A percentile compares a stretch with the other conserved stretches of the same genome.
These are phyloP conservation scores for Brevimyrus niger DNA, from an alignment of 2,113 vertebrate genomes.

Conservation along the genomic window DNA sequence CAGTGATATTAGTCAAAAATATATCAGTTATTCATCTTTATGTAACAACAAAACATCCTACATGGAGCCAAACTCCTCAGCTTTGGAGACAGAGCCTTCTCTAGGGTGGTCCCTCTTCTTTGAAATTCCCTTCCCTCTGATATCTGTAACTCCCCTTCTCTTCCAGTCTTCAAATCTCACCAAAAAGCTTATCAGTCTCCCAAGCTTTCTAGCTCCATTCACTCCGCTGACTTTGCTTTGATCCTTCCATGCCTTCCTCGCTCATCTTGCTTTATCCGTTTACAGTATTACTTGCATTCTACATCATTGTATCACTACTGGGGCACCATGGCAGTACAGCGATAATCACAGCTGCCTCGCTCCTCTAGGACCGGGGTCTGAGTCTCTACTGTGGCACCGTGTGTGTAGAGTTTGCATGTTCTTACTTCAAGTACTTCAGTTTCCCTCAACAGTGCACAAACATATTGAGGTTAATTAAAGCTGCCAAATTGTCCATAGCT, in stretches of 20 bases:
- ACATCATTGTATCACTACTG: neutral
- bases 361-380: neutral
- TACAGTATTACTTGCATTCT: neutral
- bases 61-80: neutral
- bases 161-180: neutral
- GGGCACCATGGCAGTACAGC: neutral
- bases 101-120: neutral
- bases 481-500: neutral
- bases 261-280: neutral
- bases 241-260: neutral
- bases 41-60: neutral
- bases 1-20: neutral
- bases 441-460: neutral
- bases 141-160: neutral
- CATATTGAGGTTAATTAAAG: neutral
- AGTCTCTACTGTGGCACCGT: neutral
- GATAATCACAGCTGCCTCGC: neutral
- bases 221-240: neutral
- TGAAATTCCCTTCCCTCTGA: neutral
- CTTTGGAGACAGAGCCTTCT: neutral
- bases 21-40: neutral
- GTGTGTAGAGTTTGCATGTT: neutral
- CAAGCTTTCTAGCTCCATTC: neutral
- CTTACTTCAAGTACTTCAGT: neutral
- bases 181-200: neutral